Evolutionary conservation across 2,113 vertebrate genomes (phyloP), one percentile per base, ranked within the genome.

Genomic region (Lepidothrix coronata): DNA sequence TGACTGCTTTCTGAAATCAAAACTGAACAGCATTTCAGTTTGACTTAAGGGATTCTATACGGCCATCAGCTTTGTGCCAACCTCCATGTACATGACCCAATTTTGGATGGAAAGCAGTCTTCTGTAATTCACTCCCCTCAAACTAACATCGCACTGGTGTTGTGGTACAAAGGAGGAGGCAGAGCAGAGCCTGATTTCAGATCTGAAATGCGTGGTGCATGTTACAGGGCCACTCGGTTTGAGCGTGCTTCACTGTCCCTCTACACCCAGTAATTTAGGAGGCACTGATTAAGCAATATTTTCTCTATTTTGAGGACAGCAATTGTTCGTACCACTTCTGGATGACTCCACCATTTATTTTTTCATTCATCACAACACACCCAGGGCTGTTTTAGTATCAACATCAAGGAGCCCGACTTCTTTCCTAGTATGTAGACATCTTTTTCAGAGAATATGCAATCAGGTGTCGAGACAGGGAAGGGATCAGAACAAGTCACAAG

Each of bases 81-180:
- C 22, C 20, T 76, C 74, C 20, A 19, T 6, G 48, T 71, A 18
- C 33, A n/a, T 1, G 9, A 17, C 3, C 12, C 1, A 3, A 19
- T 21, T 89, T 74, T 16, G 70, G 67, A 22, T 35, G 39, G 52
- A 43, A 65, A 88, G 30, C 21, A 2, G 12, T 80, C 23, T 30
- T 33, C 77, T 54, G 35, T 74, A 81, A 66, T n/a, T 48, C 1
- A 9, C 43, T 92, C 15, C 65, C 51, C 62, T 63, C 77, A 63
- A 71, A 67, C 39, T 44, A 71, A 39, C 30, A 23, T 52, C n/a
- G 30, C 0, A 1, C 21, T 44, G 27, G 23, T 2, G 2, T 1
- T 74, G 41, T 2, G 11, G 70, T 59, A 28, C 4, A 27, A 27
- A 57, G 25, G 43, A 81, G 39, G 37, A 67, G 30, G 61, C 23